Base-by-base conservation (phyloP, 2,113 vertebrate genomes). In the Junco hyemalis region DNA sequence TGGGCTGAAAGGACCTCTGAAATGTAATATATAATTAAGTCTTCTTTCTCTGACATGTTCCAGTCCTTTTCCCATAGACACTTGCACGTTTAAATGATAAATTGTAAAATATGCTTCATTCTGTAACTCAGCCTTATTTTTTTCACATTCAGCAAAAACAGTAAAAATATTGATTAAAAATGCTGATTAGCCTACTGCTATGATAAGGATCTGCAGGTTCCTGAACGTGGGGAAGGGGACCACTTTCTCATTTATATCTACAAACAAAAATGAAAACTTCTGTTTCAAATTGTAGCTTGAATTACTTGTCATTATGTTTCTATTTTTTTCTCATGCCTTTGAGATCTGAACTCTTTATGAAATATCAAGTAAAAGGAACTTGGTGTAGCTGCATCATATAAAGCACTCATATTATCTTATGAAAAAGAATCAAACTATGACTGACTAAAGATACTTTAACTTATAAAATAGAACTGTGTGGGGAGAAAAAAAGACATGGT, bases 1-100 rank as follows among this genome's bases (percentile, higher is more conserved):
- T 66, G 64, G 45, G 50, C 81, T 92, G 85, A 94, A 96, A 72
- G 36, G 33, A 53, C 69, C 25, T 89, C 85, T 87, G 87, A 87
- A 85, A 92, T 64, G 44, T 85, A 93, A 66, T 87, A 47, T 47
- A 64, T 89, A 93, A 96, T 94, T 73, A 95, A 85, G 48, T 63
- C 23, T 44, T 88, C 24, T 80, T 65, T 76, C 16, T 72, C 26
- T 59, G 89, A 86, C 64, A 47, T 4, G 26, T 74, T 87, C 72
- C 66, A 70, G 72, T 68, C 65, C 64, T 59, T 71, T 78, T 48
- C 72, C 50, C 66, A 47, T 8, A 86, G 74, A 91, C 48, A 22
- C 5, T 59, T 78, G 59, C 19, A 20, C n/a, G 6, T 84, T 95
- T 79, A 59, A 88, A 20, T 94, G 47, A 92, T 47, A 86, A 86